Evolutionary conservation across 1,140 invertebrate genomes (phyloP).

Genomic region (Agrilus planipennis): DNA sequence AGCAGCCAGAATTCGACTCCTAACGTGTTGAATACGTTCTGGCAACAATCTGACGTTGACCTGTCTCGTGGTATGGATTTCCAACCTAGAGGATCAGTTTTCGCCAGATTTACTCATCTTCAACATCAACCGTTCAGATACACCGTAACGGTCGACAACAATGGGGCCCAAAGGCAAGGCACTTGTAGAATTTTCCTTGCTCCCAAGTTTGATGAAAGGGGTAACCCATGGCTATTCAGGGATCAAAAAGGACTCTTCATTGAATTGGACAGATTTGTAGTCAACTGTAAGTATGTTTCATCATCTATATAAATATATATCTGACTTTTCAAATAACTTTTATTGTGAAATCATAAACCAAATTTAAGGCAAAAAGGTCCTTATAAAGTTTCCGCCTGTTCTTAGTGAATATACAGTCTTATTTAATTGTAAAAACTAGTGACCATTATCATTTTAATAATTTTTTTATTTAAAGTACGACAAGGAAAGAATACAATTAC

Average conservation of each 20-base stretch:
- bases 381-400: no score
- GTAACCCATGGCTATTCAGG: slow-evolving; percentile 34
- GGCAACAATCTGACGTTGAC: slow-evolving; percentile 63
- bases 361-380: no score
- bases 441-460: no score
- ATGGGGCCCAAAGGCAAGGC: slow-evolving; percentile 23
- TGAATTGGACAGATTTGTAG: slow-evolving; percentile 46
- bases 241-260: slow-evolving; percentile 43
- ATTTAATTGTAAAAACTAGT: no score
- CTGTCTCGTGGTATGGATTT: slow-evolving; percentile 66
- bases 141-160: slow-evolving; percentile 37
- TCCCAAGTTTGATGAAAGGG: slow-evolving; percentile 43
- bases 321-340: no score
- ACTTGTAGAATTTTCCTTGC: slow-evolving; percentile 49
- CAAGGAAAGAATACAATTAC: slow-evolving; percentile 43
- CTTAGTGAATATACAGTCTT: no score
- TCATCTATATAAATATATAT: no score
- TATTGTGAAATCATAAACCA: no score
- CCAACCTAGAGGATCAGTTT: slow-evolving; percentile 53
- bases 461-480: slow-evolving; percentile 36
- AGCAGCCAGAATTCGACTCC: slow-evolving; percentile 34
- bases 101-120: slow-evolving; percentile 53
- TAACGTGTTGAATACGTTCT: slow-evolving; percentile 53
- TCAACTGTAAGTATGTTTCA: slow-evolving; percentile 35
- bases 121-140: slow-evolving; percentile 52